Percentiles rank a stretch among this genome's conserved stretches.
Evolutionary conservation across 2,888 invertebrate genomes (phyloP).

Genomic region (Ceriagrion tenellum): DNA sequence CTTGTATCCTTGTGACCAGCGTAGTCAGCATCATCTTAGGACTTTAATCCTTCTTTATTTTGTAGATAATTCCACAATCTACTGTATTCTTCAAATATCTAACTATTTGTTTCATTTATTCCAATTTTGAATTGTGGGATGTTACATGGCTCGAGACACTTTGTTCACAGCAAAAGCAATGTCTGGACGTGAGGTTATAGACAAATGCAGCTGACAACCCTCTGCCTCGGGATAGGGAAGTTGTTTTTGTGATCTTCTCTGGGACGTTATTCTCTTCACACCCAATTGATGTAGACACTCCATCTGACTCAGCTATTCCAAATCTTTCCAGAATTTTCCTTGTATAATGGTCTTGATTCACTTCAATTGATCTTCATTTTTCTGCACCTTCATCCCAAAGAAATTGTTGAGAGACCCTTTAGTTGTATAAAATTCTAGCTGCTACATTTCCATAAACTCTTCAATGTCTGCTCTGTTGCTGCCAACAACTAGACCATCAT

Average conservation of each 20-base stretch:
- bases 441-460: constrained; percentile 70
- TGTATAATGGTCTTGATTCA: constrained; percentile 69
- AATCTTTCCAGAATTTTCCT: constrained; percentile 69
- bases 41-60: not conserved
- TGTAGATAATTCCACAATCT: constrained; percentile 25
- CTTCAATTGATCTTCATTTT: constrained; percentile 48
- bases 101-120: not conserved
- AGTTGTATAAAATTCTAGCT: constrained; percentile 71
- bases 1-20: constrained; percentile 9
- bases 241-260: not conserved
- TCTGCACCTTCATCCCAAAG: constrained; percentile 17
- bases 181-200: constrained; percentile 24
- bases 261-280: not conserved
- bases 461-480: constrained; percentile 70
- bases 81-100: not conserved
- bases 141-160: constrained; percentile 26
- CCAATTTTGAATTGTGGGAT: constrained; percentile 30
- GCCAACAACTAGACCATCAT: constrained; percentile 72
- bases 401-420: constrained; percentile 68
- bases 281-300: not conserved
- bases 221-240: not conserved
- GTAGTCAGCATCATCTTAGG: constrained; percentile 38
- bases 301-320: no score
- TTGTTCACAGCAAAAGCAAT: constrained; percentile 37
- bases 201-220: constrained; percentile 41